Conservation (phyloP, 2,797 vertebrate genomes). For the Phataginus tetradactyla region DNA sequence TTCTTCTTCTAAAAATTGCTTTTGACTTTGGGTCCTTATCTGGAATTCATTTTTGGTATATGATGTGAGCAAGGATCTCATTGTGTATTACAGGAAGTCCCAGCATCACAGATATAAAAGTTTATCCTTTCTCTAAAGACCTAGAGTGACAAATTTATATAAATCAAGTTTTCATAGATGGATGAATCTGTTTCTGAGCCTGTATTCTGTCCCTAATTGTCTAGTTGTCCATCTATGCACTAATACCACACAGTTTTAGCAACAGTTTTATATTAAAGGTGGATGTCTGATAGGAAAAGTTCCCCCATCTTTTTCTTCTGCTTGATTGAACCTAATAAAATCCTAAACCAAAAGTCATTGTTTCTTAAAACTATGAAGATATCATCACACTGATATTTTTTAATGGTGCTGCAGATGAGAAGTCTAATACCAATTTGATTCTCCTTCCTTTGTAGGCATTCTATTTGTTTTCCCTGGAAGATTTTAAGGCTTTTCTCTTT, state of each 20-base stretch:
- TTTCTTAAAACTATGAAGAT: neutral
- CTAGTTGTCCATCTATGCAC: neutral
- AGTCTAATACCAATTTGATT: neutral
- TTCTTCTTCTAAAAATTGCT: slow-evolving; percentile 4
- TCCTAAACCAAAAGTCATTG: neutral
- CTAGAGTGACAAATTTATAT: neutral
- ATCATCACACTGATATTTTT: neutral
- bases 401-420: neutral
- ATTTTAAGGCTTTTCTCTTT: neutral
- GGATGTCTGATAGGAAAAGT: neutral
- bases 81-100: neutral
- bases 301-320: neutral
- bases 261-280: neutral
- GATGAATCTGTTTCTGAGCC: neutral
- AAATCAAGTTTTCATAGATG: neutral
- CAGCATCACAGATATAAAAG: neutral
- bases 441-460: neutral
- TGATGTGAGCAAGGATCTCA: neutral
- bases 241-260: neutral
- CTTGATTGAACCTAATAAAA: neutral
- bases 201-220: neutral
- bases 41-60: neutral
- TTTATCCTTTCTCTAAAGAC: neutral
- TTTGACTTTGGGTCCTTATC: neutral
- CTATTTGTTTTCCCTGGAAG: neutral